phyloP scores from a whole-genome alignment of 1,140 invertebrate species.

The Eupeodes corollae region DNA sequence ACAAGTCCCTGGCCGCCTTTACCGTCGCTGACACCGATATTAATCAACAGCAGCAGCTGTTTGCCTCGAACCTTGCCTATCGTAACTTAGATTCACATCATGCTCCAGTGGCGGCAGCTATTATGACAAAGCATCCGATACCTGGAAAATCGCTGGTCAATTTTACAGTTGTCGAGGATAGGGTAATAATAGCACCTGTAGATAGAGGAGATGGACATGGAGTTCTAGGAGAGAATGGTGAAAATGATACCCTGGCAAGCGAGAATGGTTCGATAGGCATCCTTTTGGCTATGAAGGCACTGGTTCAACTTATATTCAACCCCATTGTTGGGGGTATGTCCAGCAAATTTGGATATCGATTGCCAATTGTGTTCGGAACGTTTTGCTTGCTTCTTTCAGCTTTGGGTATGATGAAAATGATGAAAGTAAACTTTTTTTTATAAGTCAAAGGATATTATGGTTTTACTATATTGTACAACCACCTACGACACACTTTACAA shows the following conservation, averaged over 20 bases:
- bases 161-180: constrained; percentile 20
- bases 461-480: neutral
- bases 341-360: constrained; percentile 56
- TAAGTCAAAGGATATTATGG: neutral
- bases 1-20: constrained; percentile 7
- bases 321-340: constrained; percentile 65
- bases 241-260: constrained; percentile 14
- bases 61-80: constrained; percentile 14
- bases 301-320: constrained; percentile 75
- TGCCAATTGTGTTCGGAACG: constrained; percentile 73
- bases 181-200: constrained; percentile 1
- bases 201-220: constrained; percentile 5
- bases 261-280: constrained; percentile 71
- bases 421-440: neutral
- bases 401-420: constrained; percentile 50
- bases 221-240: neutral
- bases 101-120: constrained; percentile 14
- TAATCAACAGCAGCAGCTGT: constrained; percentile 2
- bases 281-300: constrained; percentile 73
- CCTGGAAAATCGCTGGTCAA: constrained; percentile 39
- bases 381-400: constrained; percentile 69
- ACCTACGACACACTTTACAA: neutral
- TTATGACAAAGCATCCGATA: constrained; percentile 37
- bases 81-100: constrained; percentile 15
- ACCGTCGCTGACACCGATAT: constrained; percentile 2